Base-by-base conservation (phyloP, 1,140 invertebrate species). In the Bursaphelenchus mucronatus region DNA sequence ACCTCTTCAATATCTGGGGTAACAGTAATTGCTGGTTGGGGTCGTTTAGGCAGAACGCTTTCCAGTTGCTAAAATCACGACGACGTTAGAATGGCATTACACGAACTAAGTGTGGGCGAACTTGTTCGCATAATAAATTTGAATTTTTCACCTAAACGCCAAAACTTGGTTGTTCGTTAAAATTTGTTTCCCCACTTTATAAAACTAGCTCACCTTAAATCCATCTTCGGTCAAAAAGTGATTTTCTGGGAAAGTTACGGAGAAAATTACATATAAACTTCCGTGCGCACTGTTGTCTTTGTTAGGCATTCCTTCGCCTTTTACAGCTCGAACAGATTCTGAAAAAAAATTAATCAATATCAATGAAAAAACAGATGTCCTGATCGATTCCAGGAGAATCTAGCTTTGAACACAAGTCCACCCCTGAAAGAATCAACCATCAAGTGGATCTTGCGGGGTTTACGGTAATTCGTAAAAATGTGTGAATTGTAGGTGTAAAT, bases 251-350 rank as follows among this genome's bases (percentile, higher is more conserved):
- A 94, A 94, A 57, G 86, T 86, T 11, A 95, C 87, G 76, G 87
- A 86, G 83, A 94, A 94, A 73, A 88, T 87, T 59, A 95, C 87
- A 76, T 90, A 90, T n/a, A 95, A 83, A 80, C 90, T 88, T 46
- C 92, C 92, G 76, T 88, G 89, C 68, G 91, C 88, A 45, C 89
- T 88, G 82, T 90, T 88, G 74, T 88, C 88, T 73, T 88, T 82
- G 13, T 81, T 73, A 8, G 86, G 85, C 86, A 87, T 86, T 41
- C 86, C 86, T 75, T 87, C 86, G 47, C 81, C 78, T 39, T 79
- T 59, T n/a, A 87, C 72, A 65, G 78, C 82, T 64, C 84, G 84
- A 6, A 86, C 66, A 11, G 80, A 79, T 10, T 66, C 81, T 82
- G 41, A 56, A 78, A 75, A 63, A 13, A 19, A 17, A 68, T 11